Base-by-base conservation (phyloP, 2,797 vertebrate species). In the Todus mexicanus region DNA sequence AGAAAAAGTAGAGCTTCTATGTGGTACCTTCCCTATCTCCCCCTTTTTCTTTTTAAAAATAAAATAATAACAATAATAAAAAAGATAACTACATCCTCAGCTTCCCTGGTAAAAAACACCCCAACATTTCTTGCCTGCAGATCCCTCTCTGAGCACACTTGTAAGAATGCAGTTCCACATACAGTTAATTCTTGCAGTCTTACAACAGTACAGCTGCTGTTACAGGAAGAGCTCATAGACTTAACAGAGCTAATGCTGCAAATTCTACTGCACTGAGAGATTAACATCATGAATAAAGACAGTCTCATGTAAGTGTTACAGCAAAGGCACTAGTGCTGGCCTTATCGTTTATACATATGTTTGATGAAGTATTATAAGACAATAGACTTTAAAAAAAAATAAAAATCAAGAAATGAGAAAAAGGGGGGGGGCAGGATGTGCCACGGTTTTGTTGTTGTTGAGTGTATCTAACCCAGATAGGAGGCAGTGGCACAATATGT, bases 201-300 rank as follows among this genome's bases (percentile, higher is more conserved):
- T 60, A 73, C 16, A 60, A 63, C 26, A 70, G 63, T 43, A 77
- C 77, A 95, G 79, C 87, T 90, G 84, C 81, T 87, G 59, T 63
- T 87, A 84, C 47, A 75, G 91, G 74, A 93, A 87, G 59, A 92
- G 88, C 59, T 93, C 96, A 89, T 4, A 56, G 78, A 91, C 74
- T 80, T 85, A 93, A 69, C 61, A 83, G 61, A 22, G 65, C 61
- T 80, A 96, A 92, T 15, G 17, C 68, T 69, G 66, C 72, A 93
- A 91, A 80, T 87, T 77, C 61, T 84, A 50, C 65, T 83, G 54
- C 42, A 54, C 21, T 5, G 21, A 37, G 45, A 74, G 72, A 94
- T 89, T 80, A 93, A 76, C 33, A 12, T 57, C 23, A 90, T 29
- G 61, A 90, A 94, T 63, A 84, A 83, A 91, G 53, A 69, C 25